Percentiles rank a stretch among this genome's conserved stretches.
Conservation (phyloP, 2,113 vertebrate genomes). For the Oncorhynchus nerka region DNA sequence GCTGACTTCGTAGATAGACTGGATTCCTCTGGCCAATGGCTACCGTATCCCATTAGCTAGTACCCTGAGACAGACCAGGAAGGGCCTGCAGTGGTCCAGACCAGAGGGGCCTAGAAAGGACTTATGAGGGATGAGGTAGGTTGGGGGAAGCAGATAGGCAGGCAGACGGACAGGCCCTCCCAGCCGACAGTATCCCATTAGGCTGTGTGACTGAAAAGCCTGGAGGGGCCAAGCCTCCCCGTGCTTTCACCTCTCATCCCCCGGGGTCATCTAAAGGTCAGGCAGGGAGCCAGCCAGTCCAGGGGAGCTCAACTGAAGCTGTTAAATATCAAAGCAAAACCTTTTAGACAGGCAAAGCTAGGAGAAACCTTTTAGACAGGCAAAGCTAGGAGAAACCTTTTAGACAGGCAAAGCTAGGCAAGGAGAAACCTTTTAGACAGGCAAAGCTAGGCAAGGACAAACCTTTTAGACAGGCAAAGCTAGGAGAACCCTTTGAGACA, state of each 20-base stretch:
- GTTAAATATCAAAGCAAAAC: background rate
- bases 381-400: background rate
- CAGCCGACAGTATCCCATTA: background rate
- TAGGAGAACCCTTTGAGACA: no score
- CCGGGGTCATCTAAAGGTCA: background rate
- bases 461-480: no score
- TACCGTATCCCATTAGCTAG: no score
- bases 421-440: no score
- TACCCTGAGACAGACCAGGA: no score
- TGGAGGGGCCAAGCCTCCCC: background rate
- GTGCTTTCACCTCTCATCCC: background rate
- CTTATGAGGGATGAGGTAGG: no score
- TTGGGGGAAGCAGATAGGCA: background rate
- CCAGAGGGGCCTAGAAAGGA: no score
- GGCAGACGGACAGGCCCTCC: background rate
- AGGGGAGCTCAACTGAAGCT: background rate
- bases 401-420: no score
- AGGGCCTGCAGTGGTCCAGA: no score
- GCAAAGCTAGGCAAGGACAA: no score
- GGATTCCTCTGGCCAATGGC: no score
- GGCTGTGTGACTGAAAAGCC: background rate
- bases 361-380: background rate
- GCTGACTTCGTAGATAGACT: no score
- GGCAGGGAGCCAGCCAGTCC: conserved; percentile 1
- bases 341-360: background rate